Conservation (phyloP, 2,888 invertebrate genomes). For the Strigamia maritima region DNA sequence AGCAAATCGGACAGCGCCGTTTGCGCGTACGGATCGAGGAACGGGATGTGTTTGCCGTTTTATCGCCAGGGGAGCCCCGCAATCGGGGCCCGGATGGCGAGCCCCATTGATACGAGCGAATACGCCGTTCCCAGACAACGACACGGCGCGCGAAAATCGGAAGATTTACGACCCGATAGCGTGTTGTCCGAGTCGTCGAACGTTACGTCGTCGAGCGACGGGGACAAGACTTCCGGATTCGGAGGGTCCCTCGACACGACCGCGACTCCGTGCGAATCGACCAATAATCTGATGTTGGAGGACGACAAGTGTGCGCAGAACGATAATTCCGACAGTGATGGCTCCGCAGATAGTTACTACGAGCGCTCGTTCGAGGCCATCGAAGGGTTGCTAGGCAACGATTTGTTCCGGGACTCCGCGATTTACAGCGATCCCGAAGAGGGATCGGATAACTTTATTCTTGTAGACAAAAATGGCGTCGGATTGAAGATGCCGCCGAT, state of each 20-base stretch:
- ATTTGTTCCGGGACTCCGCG: slow-evolving; percentile 74
- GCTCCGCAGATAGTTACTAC: slow-evolving; percentile 67
- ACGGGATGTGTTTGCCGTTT: slow-evolving; percentile 56
- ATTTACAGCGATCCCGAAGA: slow-evolving; percentile 76
- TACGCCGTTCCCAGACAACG: slow-evolving; percentile 70
- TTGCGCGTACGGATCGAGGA: slow-evolving; percentile 40
- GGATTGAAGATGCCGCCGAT: neutral
- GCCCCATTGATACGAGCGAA: slow-evolving; percentile 60
- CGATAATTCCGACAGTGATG: slow-evolving; percentile 51
- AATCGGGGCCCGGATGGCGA: slow-evolving; percentile 80
- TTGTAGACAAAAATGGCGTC: neutral
- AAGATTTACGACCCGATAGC: slow-evolving; percentile 49
- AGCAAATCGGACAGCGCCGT: slow-evolving; percentile 40
- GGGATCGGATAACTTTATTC: slow-evolving; percentile 41
- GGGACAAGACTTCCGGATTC: slow-evolving; percentile 49
- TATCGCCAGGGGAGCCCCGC: slow-evolving; percentile 64
- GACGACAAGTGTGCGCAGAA: slow-evolving; percentile 38
- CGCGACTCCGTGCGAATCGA: slow-evolving; percentile 43
- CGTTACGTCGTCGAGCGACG: slow-evolving; percentile 56
- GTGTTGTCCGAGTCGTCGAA: slow-evolving; percentile 59
- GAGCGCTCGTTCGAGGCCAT: slow-evolving; percentile 72
- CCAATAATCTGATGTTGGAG: neutral
- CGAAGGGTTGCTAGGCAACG: slow-evolving; percentile 66
- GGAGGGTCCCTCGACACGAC: slow-evolving; percentile 46
- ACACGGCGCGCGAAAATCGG: neutral